Conservation (phyloP, 2,888 invertebrate genomes). For the Sclerodermus sp. region DNA sequence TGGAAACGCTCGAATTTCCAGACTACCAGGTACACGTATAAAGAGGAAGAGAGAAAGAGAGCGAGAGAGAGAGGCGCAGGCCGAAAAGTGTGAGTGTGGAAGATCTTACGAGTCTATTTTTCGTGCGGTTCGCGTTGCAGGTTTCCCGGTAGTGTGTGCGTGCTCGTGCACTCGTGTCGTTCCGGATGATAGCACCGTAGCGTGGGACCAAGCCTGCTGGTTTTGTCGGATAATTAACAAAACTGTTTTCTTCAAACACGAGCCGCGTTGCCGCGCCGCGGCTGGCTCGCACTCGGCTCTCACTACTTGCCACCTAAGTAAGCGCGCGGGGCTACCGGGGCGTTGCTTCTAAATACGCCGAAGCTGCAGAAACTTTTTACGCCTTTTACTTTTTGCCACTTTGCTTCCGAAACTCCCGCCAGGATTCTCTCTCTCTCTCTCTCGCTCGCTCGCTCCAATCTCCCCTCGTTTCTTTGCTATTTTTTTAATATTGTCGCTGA, state of each 20-base stretch:
- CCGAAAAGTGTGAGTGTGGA: conserved; percentile 1
- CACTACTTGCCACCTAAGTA: no score
- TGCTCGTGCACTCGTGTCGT: conserved; percentile 22
- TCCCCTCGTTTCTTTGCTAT: neutral
- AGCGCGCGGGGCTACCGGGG: no score
- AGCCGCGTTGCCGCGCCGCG: conserved; percentile 2
- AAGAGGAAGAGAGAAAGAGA: no score
- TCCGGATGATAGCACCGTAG: conserved; percentile 27
- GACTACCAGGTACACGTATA: no score
- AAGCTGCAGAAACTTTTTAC: no score
- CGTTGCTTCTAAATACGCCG: no score
- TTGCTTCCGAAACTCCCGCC: neutral
- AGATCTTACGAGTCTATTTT: conserved; percentile 22
- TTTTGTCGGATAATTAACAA: conserved; percentile 53
- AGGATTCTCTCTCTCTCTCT: neutral
- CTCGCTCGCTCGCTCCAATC: neutral
- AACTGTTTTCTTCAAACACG: conserved; percentile 39
- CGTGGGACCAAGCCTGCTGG: conserved; percentile 43
- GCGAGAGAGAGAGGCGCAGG: neutral
- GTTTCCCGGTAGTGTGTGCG: neutral
- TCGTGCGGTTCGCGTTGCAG: conserved; percentile 6
- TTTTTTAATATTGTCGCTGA: no score
- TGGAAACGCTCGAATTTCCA: no score
- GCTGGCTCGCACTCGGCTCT: no score
- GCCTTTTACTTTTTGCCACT: neutral